phyloP scores from a whole-genome alignment of 2,113 vertebrate genomes.

The Synodontis membranacea region DNA sequence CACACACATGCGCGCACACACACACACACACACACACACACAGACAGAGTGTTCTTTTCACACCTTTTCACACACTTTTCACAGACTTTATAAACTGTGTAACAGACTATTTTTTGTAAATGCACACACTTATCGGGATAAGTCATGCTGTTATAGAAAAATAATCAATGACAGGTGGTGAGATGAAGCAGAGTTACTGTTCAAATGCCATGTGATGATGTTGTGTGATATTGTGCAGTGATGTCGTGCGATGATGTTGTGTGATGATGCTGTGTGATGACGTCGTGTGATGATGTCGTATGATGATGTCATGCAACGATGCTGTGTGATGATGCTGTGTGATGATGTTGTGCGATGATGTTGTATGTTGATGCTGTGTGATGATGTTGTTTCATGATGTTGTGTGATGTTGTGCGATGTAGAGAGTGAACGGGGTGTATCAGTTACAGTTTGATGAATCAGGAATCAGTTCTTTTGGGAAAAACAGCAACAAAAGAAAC shows the following conservation, averaged over 20 bases:
- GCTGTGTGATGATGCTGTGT: background rate
- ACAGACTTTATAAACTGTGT: background rate
- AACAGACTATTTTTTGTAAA: background rate
- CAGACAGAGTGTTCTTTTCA: background rate
- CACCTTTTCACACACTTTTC: background rate
- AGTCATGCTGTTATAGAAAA: background rate
- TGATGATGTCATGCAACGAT: background rate
- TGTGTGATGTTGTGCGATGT: background rate
- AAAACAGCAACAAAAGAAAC: background rate
- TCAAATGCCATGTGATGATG: background rate
- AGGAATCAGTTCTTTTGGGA: background rate
- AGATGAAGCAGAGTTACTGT: too few species aligned
- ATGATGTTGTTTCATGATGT: background rate
- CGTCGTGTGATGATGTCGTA: background rate
- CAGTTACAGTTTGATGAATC: background rate
- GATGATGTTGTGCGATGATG: background rate
- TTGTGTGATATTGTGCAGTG: background rate
- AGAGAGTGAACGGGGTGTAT: background rate
- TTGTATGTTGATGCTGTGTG: background rate
- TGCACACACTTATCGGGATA: background rate
- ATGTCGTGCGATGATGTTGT: background rate
- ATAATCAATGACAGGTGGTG: too few species aligned
- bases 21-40: slow-evolving; percentile 34
- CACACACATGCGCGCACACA: slow-evolving; percentile 34
- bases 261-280: background rate